phyloP scores from a whole-genome alignment of 2,888 invertebrate genomes.

The Chymomyza fuscimana region DNA sequence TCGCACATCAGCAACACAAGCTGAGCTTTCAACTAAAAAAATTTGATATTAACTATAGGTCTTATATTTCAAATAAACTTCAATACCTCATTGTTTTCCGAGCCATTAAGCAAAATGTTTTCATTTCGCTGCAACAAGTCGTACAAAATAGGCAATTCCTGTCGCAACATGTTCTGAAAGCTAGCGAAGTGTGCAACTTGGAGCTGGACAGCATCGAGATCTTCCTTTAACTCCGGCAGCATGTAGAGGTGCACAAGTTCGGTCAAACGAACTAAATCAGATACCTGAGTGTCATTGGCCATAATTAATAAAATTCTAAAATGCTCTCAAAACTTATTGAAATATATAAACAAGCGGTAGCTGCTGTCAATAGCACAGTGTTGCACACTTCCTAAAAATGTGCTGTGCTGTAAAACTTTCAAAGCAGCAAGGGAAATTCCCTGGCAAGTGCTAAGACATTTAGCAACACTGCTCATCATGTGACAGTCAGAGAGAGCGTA shows the following conservation, averaged over 20 bases:
- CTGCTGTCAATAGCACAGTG: neutral
- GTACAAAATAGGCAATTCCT: conserved; percentile 70
- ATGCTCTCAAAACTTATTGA: conserved; percentile 31
- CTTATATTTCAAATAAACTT: neutral
- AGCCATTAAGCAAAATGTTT: conserved; percentile 9
- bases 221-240: conserved; percentile 65
- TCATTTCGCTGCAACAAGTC: conserved; percentile 65
- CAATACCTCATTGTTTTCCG: conserved; percentile 30
- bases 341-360: neutral
- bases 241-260: conserved; percentile 62
- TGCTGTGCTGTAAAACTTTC: too few species aligned
- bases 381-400: neutral
- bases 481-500: conserved; percentile 52
- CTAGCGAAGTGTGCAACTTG: conserved; percentile 60
- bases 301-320: conserved; percentile 46
- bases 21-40: conserved; percentile 55
- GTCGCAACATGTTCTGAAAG: conserved; percentile 53
- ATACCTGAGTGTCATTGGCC: conserved; percentile 11
- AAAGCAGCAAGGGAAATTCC: too few species aligned
- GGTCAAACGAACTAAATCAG: conserved; percentile 24
- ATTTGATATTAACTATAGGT: neutral
- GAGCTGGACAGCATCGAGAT: conserved; percentile 67
- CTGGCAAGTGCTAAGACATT: too few species aligned
- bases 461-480: conserved; percentile 57
- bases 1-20: conserved; percentile 72